A percentile compares a stretch with the other conserved stretches of the same genome.
phyloP scores from a whole-genome alignment of 2,113 vertebrate genomes.

The Isurus oxyrinchus region DNA sequence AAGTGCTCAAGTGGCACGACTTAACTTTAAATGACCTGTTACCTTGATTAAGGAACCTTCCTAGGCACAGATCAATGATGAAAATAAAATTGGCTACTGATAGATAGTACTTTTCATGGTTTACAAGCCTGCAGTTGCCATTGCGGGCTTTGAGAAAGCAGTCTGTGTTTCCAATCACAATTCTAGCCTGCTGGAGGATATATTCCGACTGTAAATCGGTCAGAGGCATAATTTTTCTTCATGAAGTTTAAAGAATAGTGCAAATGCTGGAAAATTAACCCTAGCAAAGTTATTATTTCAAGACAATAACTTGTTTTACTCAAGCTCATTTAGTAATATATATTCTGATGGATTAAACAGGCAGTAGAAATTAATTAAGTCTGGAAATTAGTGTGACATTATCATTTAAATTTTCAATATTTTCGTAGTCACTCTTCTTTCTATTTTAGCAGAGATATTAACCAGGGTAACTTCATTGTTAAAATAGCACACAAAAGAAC shows the following conservation, averaged over 20 bases:
- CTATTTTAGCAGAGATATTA: not conserved
- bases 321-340: not conserved
- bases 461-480: not conserved
- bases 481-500: not conserved
- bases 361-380: not conserved
- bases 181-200: not conserved
- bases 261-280: not conserved
- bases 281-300: not conserved
- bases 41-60: not conserved
- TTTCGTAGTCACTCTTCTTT: not conserved
- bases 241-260: not conserved
- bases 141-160: not conserved
- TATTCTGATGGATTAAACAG: not conserved
- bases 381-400: not conserved
- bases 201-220: not conserved
- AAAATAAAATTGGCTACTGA: not conserved
- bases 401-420: not conserved
- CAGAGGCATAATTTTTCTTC: not conserved
- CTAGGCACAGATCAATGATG: not conserved
- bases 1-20: not conserved
- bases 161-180: not conserved
- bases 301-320: not conserved
- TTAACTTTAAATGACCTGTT: constrained; percentile 26
- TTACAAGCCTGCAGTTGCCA: not conserved
- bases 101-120: not conserved